Evolutionary conservation across 2,797 vertebrate species (phyloP).

Genomic region (Coregonus sp.): DNA sequence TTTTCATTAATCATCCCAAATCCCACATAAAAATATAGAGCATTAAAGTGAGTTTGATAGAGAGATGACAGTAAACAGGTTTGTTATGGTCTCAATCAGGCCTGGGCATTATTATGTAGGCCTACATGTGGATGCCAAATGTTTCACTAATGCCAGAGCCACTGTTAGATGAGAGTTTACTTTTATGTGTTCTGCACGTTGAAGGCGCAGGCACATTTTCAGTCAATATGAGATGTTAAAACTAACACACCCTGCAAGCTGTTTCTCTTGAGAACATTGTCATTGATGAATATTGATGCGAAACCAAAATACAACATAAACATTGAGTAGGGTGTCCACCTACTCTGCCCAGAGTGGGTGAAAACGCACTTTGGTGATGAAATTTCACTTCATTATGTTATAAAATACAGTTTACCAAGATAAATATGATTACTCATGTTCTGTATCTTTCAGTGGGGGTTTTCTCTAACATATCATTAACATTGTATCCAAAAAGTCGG

Average conservation of each 20-base stretch:
- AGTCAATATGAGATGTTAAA: neutral
- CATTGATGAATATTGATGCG: neutral
- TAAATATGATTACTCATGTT: too few species aligned
- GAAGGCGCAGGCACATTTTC: neutral
- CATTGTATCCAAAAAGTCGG: too few species aligned
- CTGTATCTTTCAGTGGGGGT: too few species aligned
- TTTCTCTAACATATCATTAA: too few species aligned
- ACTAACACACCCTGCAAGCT: neutral
- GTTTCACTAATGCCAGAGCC: neutral
- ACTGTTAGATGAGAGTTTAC: neutral
- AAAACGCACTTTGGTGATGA: too few species aligned
- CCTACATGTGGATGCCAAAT: neutral
- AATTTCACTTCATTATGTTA: too few species aligned
- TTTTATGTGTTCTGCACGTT: neutral
- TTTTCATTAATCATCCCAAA: slow-evolving; percentile 5
- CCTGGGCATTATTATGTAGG: neutral
- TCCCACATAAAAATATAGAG: neutral
- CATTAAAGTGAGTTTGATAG: neutral
- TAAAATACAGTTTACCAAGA: too few species aligned
- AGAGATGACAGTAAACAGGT: neutral
- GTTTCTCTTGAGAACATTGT: neutral
- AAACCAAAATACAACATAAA: neutral
- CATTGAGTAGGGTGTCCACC: too few species aligned
- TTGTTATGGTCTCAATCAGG: neutral
- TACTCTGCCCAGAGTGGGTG: too few species aligned